A percentile compares a stretch with the other conserved stretches of the same genome.
Conservation (phyloP, 2,113 vertebrate species). For the Antechinus flavipes region DNA sequence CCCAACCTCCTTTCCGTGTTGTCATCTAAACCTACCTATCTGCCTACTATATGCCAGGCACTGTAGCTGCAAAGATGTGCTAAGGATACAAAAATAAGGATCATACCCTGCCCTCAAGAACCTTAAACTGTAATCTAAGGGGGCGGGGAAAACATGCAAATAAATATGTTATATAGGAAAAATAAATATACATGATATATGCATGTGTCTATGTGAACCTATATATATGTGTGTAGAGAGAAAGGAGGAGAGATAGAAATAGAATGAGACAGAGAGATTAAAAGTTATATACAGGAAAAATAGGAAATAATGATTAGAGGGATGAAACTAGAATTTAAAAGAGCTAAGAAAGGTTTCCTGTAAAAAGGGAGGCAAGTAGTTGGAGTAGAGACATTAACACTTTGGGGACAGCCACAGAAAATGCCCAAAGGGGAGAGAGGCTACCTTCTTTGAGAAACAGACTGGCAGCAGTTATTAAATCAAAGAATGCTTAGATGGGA, state of each 20-base stretch:
- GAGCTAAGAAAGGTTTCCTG: background rate
- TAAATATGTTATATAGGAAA: background rate
- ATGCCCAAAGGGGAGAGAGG: background rate
- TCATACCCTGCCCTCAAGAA: background rate
- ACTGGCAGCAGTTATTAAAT: background rate
- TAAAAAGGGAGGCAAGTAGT: background rate
- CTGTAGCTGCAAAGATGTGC: background rate
- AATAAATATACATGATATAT: background rate
- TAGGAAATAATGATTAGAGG: background rate
- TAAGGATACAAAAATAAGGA: background rate
- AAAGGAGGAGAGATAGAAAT: background rate
- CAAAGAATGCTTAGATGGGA: background rate
- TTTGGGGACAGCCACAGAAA: background rate
- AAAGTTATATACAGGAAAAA: background rate
- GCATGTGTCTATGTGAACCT: no score
- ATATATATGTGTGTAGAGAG: background rate
- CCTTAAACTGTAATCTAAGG: background rate
- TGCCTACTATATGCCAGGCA: background rate
- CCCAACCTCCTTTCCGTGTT: background rate
- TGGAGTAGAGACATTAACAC: background rate
- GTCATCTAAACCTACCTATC: background rate
- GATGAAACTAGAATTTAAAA: background rate
- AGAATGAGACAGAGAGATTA: no score
- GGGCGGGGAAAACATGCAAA: no score
- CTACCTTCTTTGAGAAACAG: background rate